Conservation (phyloP, 1,140 invertebrate genomes). For the Campodea augens region DNA sequence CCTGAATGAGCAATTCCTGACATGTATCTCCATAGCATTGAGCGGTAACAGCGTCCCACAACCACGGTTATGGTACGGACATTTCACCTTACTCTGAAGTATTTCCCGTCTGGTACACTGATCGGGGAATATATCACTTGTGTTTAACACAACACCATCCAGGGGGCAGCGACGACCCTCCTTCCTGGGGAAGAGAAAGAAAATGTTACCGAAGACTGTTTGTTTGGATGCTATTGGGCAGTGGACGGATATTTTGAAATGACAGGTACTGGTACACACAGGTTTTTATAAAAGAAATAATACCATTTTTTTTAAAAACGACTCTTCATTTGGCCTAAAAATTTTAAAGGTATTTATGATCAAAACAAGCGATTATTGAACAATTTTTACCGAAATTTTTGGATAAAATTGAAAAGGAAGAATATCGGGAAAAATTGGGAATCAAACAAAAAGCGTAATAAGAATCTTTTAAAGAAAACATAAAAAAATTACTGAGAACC, state of each 20-base stretch:
- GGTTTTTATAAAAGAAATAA: conserved; percentile 1
- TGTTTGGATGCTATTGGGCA: not conserved
- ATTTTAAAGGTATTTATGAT: no score
- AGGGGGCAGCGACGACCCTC: conserved; percentile 56
- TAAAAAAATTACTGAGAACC: no score
- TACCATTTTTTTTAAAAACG: no score
- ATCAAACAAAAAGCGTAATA: no score
- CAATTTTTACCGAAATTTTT: no score
- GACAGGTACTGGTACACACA: conserved; percentile 4
- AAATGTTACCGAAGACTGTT: not conserved
- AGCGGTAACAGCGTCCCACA: conserved; percentile 20
- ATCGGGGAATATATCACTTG: conserved; percentile 58
- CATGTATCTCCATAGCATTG: conserved; percentile 18
- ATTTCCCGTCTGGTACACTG: conserved; percentile 74
- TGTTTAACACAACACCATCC: conserved; percentile 46
- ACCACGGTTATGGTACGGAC: conserved; percentile 22
- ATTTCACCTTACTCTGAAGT: conserved; percentile 33
- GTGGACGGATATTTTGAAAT: conserved; percentile 8
- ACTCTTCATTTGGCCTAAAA: no score
- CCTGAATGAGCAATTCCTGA: conserved; percentile 2
- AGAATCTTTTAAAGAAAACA: no score
- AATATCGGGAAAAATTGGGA: no score
- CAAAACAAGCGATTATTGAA: no score
- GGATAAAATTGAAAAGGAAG: no score
- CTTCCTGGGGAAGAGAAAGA: conserved; percentile 35